phyloP scores from a whole-genome alignment of 2,113 vertebrate species.

The Progne subis region DNA sequence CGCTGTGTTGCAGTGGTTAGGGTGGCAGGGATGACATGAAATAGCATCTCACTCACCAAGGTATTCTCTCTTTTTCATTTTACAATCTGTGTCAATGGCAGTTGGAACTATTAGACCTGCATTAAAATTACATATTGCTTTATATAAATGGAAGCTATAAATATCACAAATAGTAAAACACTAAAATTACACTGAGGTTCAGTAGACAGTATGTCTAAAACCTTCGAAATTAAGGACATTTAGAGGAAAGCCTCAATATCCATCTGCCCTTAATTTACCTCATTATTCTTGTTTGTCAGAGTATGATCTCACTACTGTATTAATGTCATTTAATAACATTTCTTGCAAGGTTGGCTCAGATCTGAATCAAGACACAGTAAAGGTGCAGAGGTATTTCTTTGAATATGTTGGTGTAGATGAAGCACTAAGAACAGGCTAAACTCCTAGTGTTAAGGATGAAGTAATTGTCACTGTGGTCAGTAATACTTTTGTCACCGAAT shows the following conservation, averaged over 20 bases:
- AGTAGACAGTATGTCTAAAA: constrained; percentile 42
- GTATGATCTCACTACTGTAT: not conserved
- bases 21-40: not conserved
- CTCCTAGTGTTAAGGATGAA: not conserved
- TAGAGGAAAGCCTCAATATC: constrained; percentile 7
- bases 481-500: not conserved
- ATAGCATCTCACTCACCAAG: not conserved
- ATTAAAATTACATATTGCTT: constrained; percentile 58
- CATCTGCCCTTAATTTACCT: constrained; percentile 30
- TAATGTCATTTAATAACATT: not conserved
- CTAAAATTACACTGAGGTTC: not conserved
- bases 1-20: not conserved
- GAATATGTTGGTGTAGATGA: not conserved
- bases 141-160: constrained; percentile 58
- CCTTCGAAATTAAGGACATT: constrained; percentile 23
- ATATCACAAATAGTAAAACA: constrained; percentile 64
- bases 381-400: not conserved
- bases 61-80: constrained; percentile 35
- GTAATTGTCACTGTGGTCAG: not conserved
- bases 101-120: constrained; percentile 35
- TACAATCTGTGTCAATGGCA: constrained; percentile 2
- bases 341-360: constrained; percentile 10
- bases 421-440: not conserved
- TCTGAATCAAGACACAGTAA: not conserved
- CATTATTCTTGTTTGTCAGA: constrained; percentile 47